A percentile compares a stretch with the other conserved stretches of the same genome.
These are phyloP conservation scores for Dendrocopos noguchii DNA, from an alignment of 2,113 vertebrate species.

Conservation along the genomic window DNA sequence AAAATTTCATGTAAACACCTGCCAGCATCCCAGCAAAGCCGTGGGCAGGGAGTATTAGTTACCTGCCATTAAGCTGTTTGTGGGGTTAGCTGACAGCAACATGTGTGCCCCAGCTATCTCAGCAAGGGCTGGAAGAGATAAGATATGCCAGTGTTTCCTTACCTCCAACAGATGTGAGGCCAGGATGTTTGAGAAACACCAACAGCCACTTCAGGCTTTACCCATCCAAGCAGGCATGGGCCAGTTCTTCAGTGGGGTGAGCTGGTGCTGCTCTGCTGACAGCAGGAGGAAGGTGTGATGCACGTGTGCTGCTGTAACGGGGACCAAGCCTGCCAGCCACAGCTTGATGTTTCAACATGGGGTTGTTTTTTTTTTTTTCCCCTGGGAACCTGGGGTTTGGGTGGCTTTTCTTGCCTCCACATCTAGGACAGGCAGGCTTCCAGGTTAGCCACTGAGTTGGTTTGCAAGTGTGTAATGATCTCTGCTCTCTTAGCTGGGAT, in stretches of 20 bases:
- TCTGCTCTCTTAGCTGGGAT: neutral
- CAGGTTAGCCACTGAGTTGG: neutral
- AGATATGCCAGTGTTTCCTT: neutral
- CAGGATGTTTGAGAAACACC: neutral
- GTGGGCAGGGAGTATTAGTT: slow-evolving; percentile 65
- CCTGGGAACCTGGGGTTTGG: neutral
- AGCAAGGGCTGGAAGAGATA: slow-evolving; percentile 2
- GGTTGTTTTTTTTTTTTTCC: neutral
- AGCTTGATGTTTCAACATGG: neutral
- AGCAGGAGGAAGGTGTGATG: neutral
- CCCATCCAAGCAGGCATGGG: neutral
- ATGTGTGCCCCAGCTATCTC: neutral
- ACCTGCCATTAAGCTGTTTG: slow-evolving; percentile 66
- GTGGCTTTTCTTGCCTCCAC: neutral
- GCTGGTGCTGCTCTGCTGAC: neutral
- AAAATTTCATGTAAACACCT: slow-evolving; percentile 76
- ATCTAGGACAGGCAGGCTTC: neutral
- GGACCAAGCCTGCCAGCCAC: neutral
- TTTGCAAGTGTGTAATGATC: neutral
- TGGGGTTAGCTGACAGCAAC: slow-evolving; percentile 62
- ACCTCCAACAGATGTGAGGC: neutral
- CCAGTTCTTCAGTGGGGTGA: neutral
- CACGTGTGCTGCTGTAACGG: accelerated
- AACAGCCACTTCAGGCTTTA: neutral
- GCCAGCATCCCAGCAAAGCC: slow-evolving; percentile 67